Conservation (phyloP, 2,113 vertebrate genomes). For the Colaptes auratus region DNA sequence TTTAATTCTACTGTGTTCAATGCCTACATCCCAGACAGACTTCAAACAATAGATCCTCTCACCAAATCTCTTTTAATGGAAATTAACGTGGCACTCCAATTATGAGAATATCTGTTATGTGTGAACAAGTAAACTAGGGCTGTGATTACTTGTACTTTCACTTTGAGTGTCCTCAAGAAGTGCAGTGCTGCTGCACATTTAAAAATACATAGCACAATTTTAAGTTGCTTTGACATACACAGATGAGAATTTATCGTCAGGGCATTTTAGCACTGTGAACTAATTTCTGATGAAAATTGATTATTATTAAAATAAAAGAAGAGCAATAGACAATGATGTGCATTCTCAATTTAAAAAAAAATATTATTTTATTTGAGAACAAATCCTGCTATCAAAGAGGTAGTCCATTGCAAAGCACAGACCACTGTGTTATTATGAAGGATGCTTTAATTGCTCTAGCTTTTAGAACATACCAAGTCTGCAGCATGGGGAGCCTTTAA, state of each 20-base stretch:
- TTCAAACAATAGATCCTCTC: background rate
- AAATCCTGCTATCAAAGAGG: background rate
- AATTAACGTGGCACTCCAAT: background rate
- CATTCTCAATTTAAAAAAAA: background rate
- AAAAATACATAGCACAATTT: background rate
- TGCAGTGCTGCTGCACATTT: background rate
- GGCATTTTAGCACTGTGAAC: background rate
- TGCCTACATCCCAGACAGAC: background rate
- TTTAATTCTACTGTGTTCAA: background rate
- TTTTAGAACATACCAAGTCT: background rate
- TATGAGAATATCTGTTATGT: background rate
- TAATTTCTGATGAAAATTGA: background rate
- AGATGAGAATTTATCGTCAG: background rate
- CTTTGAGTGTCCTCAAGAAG: background rate
- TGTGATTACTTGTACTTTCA: background rate
- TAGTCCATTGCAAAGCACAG: background rate
- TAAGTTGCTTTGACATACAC: background rate
- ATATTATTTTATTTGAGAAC: background rate
- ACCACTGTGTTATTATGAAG: accelerated
- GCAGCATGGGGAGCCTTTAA: accelerated
- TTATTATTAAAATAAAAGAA: background rate
- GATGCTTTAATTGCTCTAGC: accelerated
- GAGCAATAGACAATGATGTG: background rate
- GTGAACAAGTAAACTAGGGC: background rate
- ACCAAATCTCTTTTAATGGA: background rate